These are phyloP conservation scores for Dexiosoma caninum DNA, from an alignment of 2,888 invertebrate genomes.

Conservation along the genomic window DNA sequence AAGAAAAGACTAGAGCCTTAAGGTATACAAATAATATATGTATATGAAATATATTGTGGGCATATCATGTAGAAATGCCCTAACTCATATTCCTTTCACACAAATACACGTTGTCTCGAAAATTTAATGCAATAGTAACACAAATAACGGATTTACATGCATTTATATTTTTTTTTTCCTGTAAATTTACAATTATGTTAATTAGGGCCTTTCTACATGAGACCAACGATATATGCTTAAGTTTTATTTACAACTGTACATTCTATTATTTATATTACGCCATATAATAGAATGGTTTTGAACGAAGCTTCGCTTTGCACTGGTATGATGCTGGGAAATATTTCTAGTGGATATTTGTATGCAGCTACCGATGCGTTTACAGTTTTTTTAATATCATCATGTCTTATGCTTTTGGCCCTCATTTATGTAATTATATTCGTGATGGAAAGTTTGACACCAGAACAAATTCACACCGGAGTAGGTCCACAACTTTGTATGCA, in stretches of 20 bases:
- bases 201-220: too few species aligned
- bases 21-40: slow-evolving; percentile 70
- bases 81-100: too few species aligned
- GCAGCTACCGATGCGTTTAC: slow-evolving; percentile 72
- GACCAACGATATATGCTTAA: too few species aligned
- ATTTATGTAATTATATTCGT: slow-evolving; percentile 72
- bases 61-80: too few species aligned
- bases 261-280: background rate
- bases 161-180: too few species aligned
- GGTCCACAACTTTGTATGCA: slow-evolving; percentile 15
- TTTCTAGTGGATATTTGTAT: slow-evolving; percentile 81
- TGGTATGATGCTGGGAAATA: slow-evolving; percentile 82
- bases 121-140: too few species aligned
- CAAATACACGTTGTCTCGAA: too few species aligned
- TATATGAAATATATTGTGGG: too few species aligned
- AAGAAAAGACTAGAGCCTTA: slow-evolving; percentile 78
- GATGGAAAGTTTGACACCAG: slow-evolving; percentile 73
- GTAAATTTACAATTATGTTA: background rate
- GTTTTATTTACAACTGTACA: background rate
- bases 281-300: slow-evolving; percentile 82
- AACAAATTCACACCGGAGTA: slow-evolving; percentile 71
- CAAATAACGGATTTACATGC: too few species aligned
- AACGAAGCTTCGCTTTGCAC: slow-evolving; percentile 81
- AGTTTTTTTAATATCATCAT: slow-evolving; percentile 72
- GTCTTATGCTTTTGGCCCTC: slow-evolving; percentile 69